Percentiles rank a stretch among this genome's conserved stretches.
Conservation (phyloP, 1,140 invertebrate genomes). For the Battus philenor region DNA sequence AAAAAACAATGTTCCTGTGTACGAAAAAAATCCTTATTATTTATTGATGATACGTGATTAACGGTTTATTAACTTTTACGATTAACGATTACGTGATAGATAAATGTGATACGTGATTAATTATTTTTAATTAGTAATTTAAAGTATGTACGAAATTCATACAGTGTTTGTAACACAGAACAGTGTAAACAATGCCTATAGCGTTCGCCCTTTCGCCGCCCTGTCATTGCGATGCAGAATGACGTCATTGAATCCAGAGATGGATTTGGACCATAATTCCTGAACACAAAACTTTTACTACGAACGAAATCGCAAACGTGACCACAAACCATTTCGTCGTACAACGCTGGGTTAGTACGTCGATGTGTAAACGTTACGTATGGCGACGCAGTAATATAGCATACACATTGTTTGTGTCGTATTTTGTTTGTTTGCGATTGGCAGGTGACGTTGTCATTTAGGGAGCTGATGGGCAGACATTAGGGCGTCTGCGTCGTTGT, state of each 20-base stretch:
- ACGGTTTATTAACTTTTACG: no score
- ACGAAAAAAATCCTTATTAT: no score
- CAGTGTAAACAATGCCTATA: slow-evolving; percentile 50
- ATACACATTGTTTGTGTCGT: background rate
- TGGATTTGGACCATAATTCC: slow-evolving; percentile 68
- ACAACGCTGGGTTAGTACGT: slow-evolving; percentile 24
- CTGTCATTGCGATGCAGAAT: slow-evolving; percentile 64
- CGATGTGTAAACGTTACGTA: background rate
- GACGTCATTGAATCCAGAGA: slow-evolving; percentile 68
- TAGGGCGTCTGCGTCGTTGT: slow-evolving; percentile 62
- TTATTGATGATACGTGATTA: no score
- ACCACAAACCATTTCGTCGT: slow-evolving; percentile 6
- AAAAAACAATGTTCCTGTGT: no score
- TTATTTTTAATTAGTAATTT: no score
- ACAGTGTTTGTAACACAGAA: slow-evolving; percentile 28
- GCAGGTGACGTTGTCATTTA: slow-evolving; percentile 66
- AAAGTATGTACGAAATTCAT: background rate
- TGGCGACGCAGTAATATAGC: slow-evolving; percentile 30
- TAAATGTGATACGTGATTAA: no score
- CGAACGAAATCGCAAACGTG: slow-evolving; percentile 3
- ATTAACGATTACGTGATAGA: no score
- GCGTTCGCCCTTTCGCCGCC: slow-evolving; percentile 49
- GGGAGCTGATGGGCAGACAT: slow-evolving; percentile 65
- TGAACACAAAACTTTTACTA: slow-evolving; percentile 42
- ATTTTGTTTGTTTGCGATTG: slow-evolving; percentile 36